phyloP scores from a whole-genome alignment of 2,797 vertebrate genomes.

The Myotis myotis region DNA sequence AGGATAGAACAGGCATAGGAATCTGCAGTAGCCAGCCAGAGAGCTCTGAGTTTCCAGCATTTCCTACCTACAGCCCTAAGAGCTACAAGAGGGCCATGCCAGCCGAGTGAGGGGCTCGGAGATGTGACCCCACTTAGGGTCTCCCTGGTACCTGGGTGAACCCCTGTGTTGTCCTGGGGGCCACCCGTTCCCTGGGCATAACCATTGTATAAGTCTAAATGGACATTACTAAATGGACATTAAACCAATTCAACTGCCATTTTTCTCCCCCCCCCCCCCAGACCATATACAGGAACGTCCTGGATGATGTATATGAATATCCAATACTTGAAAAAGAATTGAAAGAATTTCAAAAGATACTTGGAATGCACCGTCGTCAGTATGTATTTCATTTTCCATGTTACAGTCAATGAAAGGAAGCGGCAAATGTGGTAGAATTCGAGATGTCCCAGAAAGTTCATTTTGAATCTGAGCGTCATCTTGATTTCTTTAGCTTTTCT shows the following conservation, averaged over 20 bases:
- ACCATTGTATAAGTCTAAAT: not conserved
- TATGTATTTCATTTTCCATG: constrained; percentile 83
- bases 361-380: constrained; percentile 94
- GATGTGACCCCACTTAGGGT: too few species aligned
- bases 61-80: not conserved
- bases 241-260: not conserved
- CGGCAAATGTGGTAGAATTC: not conserved
- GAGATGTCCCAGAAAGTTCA: not conserved
- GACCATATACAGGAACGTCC: constrained; percentile 93
- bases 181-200: not conserved
- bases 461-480: not conserved
- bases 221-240: not conserved
- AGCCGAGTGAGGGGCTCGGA: not conserved
- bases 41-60: not conserved
- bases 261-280: constrained; percentile 81
- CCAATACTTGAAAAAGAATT: constrained; percentile 93
- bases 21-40: not conserved
- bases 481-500: constrained; percentile 16
- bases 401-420: not conserved
- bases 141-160: not conserved
- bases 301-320: constrained; percentile 96
- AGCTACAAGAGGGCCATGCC: not conserved
- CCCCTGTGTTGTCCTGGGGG: not conserved
- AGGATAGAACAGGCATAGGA: not conserved
- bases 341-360: constrained; percentile 94